These are phyloP conservation scores for Rhinatrema bivittatum DNA, from an alignment of 2,797 vertebrate species.

Conservation along the genomic window DNA sequence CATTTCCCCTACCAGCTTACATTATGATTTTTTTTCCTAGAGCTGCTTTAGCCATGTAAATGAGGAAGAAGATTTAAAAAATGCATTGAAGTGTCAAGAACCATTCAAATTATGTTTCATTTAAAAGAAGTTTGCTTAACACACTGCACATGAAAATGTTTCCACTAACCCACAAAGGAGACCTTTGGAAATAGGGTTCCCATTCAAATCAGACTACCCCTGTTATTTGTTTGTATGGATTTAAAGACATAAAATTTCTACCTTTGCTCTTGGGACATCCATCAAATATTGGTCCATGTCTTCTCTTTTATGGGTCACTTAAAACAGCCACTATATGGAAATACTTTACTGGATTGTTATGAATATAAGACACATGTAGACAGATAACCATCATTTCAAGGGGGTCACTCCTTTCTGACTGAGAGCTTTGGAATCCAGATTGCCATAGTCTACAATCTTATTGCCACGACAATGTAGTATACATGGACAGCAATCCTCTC, in stretches of 20 bases:
- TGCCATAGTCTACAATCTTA: no score
- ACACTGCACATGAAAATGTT: no score
- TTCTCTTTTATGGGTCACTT: constrained; percentile 5
- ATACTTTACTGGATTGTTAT: no score
- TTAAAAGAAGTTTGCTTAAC: no score
- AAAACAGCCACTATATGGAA: constrained; percentile 9
- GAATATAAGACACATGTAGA: no score
- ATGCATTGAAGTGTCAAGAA: not conserved
- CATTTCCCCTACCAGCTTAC: not conserved
- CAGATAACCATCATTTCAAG: no score
- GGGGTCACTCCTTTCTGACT: no score
- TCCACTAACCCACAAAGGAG: not conserved
- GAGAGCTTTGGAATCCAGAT: no score
- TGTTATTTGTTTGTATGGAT: constrained; percentile 4
- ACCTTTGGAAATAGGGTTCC: not conserved
- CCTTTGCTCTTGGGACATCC: constrained; percentile 21
- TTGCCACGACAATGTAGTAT: no score
- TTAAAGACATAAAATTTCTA: constrained; percentile 10
- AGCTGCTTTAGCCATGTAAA: not conserved
- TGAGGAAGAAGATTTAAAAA: not conserved
- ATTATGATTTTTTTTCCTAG: not conserved
- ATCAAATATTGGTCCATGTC: constrained; percentile 32
- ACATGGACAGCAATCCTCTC: no score
- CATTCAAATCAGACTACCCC: not conserved
- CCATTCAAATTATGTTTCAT: no score